Evolutionary conservation across 2,888 invertebrate genomes (phyloP).

Genomic region (Stenchaetothrips biformis): DNA sequence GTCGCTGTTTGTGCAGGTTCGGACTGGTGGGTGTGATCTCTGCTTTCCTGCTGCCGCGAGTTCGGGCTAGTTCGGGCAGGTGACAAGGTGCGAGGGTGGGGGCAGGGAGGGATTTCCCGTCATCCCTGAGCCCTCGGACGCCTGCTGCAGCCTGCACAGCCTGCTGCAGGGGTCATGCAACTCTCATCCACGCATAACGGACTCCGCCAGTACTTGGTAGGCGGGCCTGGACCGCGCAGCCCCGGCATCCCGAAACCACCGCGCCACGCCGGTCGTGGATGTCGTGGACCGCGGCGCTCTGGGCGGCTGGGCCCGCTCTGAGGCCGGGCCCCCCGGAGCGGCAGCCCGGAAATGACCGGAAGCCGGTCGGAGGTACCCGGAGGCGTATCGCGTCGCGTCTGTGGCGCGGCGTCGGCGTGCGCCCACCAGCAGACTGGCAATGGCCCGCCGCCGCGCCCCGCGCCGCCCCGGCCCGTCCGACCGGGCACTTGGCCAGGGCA

Average conservation of each 20-base stretch:
- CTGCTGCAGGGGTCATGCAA: not conserved
- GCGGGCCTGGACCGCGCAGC: too few relatives aligned
- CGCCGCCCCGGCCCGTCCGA: not conserved
- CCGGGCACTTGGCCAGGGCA: not conserved
- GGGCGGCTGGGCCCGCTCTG: not conserved
- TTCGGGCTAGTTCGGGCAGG: too few relatives aligned
- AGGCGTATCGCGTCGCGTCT: not conserved
- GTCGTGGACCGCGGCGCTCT: too few relatives aligned
- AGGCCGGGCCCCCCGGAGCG: not conserved
- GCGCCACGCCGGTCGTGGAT: too few relatives aligned
- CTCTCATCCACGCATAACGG: too few relatives aligned
- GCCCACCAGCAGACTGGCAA: not conserved
- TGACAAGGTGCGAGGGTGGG: not conserved
- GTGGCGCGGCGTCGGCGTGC: not conserved
- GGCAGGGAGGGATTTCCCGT: not conserved
- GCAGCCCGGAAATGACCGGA: not conserved
- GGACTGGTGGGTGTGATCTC: too few relatives aligned
- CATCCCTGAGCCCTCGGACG: not conserved
- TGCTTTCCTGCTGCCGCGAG: too few relatives aligned
- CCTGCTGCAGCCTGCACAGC: not conserved
- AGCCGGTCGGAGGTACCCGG: not conserved
- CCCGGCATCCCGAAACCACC: too few relatives aligned
- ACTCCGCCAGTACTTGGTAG: too few relatives aligned
- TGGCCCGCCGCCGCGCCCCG: not conserved
- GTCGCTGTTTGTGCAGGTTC: too few relatives aligned